Evolutionary conservation across 2,797 vertebrate species (phyloP), one percentile per base, ranked within the genome.

Genomic region (Pteronotus mesoamericanus): DNA sequence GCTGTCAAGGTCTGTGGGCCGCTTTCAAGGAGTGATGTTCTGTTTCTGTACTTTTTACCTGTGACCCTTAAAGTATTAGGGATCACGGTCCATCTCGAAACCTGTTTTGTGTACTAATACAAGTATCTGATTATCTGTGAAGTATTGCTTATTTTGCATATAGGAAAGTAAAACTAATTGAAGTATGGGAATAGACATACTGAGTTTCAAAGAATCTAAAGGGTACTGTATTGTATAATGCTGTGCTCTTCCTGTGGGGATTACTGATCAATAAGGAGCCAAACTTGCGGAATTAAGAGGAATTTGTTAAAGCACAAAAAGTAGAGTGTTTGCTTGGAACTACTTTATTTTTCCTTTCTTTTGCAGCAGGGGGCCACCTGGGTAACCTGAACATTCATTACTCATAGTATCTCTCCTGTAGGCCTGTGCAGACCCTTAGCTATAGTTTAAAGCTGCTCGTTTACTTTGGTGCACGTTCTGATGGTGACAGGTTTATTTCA

Each of bases 401-500:
- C 48, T 74, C 29, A 39, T 26, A 14, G 79, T 10, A 0, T 69
- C 24, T 92, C 46, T 64, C 64, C 91, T 66, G 8, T 57, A 80
- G 83, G 42, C 75, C 86, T 66, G 0, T 39, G 22, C 34, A 91
- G 55, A 80, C 48, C 15, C 42, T 91, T 90, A 59, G 94, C 91
- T 9, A 2, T 42, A 55, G 32, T 86, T 79, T 92, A 87, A 82
- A 91, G 77, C 72, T 80, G 64, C 71, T 80, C 6, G 48, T 96
- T 97, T 96, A 87, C 92, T 96, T 90, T 72, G 89, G 95, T 80
- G 39, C 84, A 71, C 78, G 77, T 94, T 96, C 87, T 86, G 21
- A 55, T 94, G 89, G 88, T 94, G 92, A 95, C 86, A 93, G 53
- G 95, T 93, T 97, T 95, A 94, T 69, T 95, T 96, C 66, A 84